Evolutionary conservation across 1,140 invertebrate genomes (phyloP), one percentile per base, ranked within the genome.

Genomic region (Drosophila tani): DNA sequence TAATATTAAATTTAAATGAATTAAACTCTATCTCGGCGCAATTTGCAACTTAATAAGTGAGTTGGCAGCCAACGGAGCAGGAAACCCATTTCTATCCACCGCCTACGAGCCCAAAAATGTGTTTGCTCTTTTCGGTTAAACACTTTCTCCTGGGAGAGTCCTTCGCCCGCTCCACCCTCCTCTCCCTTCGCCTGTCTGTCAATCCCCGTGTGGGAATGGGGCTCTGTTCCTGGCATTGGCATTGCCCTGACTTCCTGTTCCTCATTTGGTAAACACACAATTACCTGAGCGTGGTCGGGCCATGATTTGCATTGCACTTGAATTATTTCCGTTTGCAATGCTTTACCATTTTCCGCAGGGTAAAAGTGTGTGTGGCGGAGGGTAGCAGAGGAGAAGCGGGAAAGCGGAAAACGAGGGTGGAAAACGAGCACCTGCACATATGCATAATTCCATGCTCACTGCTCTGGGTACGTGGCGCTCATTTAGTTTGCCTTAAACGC

Each of bases 301-400:
- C 79, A 86, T 80, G 83, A 86, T 86, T 88, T 88, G 81, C 83
- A 84, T 84, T 87, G 83, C 83, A 88, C 83, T 88, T 84, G 85
- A 87, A 87, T 84, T 88, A 87, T 87, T 88, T 87, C 83, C 83
- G 81, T 78, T 87, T 78, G 69, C 81, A 71, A 65, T 68, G 45
- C 50, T 40, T 46, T 43, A 40, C 47, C 27, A 24, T 17, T 32
- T 41, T n/a, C 29, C 49, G 63, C 49, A 46, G 49, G 29, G 67
- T 41, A 45, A 67, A 67, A 53, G 67, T 53, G 35, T 53, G 35
- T 24, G 19, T 40, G 21, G 9, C 41, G 40, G 15, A 27, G 32
- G 6, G 27, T 29, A 29, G 6, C 27, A 29, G 27, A 29, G 27
- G 59, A 43, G 47, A 67, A 55, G 56, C 17, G 46, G 29, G 8